Base-by-base conservation (phyloP, 2,113 vertebrate species). In the Falcunculus frontatus region DNA sequence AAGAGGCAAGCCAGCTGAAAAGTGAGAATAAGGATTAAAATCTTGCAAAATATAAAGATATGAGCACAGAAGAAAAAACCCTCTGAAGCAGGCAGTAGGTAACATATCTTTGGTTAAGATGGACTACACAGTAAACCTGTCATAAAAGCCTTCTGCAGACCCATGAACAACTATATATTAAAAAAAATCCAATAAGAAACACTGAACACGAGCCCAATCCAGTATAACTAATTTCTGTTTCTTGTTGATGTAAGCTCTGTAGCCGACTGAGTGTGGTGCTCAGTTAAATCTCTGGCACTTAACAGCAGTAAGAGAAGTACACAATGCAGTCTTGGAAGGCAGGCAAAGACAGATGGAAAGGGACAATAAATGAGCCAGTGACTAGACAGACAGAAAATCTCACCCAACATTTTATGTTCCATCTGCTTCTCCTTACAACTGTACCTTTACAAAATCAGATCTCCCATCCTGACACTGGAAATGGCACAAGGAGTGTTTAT, bases 321-420 rank as follows among this genome's bases (percentile, higher is more conserved):
- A 92, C 67, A 90, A 27, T 56, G 55, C 57, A 78, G 5, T 59
- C 84, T 72, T 76, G 46, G 96, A 96, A 94, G 78, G 44, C 64
- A 89, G 53, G 91, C 52, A 79, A 90, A 90, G 91, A 78, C 67
- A 89, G 84, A 94, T 90, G 90, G 93, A 91, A 84, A 80, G 2
- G 14, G 93, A 91, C 70, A 93, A 85, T 89, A 93, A 90, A 85
- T 53, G 89, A 92, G 87, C 3, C 25, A n/a, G 60, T 86, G 84
- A 75, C 57, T 65, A 84, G 77, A 89, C 42, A 93, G 86, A 91
- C 50, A 93, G 78, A 92, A 90, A 92, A 82, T 83, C 65, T 90
- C 93, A 77, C 83, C 44, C 70, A 89, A 16, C 10, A 16, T 80
- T 96, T 94, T 85, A 68, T 89, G 68, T 75, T 74, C 90, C 56